A percentile compares a stretch with the other conserved stretches of the same genome.
Conservation (phyloP, 2,888 invertebrate species). For the Camponotus fellah region DNA sequence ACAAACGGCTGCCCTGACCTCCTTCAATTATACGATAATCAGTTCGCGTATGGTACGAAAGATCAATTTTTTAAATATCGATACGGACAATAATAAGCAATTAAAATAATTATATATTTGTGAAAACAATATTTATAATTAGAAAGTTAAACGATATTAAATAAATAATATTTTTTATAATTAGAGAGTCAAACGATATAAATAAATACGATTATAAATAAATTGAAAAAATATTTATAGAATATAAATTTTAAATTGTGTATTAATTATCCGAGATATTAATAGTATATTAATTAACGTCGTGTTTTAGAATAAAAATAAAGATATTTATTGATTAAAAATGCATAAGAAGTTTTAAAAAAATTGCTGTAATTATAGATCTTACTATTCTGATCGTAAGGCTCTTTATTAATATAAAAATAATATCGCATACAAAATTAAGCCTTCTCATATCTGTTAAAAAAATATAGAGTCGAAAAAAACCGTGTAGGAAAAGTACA, state of each 20-base stretch:
- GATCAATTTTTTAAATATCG: slow-evolving; percentile 1
- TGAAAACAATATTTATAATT: background rate
- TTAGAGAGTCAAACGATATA: background rate
- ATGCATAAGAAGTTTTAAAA: background rate
- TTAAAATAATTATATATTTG: background rate
- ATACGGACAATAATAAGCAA: background rate
- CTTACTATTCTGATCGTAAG: background rate
- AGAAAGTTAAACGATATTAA: background rate
- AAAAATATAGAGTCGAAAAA: slow-evolving; percentile 17
- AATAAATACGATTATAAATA: too few relatives aligned
- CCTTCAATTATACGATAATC: slow-evolving; percentile 49
- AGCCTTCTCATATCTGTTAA: background rate
- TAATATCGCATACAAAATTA: background rate
- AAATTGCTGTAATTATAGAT: background rate
- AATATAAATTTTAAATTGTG: too few relatives aligned
- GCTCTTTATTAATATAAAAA: background rate
- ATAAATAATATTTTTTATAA: too few relatives aligned
- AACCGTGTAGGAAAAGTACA: slow-evolving; percentile 7
- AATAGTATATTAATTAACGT: background rate
- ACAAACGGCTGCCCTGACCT: slow-evolving; percentile 62
- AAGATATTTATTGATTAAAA: background rate
- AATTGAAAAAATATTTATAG: too few relatives aligned
- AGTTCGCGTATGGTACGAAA: background rate
- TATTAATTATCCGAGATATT: background rate
- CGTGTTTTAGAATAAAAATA: background rate